Evolutionary conservation across 2,797 vertebrate genomes (phyloP), one percentile per base, ranked within the genome.

Genomic region (Coendou prehensilis): DNA sequence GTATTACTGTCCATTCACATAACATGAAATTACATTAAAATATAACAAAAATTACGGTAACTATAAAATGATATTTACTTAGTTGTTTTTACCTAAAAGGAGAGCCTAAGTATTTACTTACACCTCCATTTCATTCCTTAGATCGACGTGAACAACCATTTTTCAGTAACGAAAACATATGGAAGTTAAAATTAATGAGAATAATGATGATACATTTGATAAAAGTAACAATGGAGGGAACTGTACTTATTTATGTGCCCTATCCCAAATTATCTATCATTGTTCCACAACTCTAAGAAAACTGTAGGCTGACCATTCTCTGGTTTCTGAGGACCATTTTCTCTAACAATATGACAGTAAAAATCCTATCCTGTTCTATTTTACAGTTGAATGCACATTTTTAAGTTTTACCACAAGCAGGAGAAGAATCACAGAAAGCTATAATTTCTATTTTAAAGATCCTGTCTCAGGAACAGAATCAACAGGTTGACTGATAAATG

Each of bases 1-100:
- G 4, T 57, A 85, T 54, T 86, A 81, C 23, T 96, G 92, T 41
- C 15, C 26, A 83, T 79, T 91, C 17, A 33, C 69, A 71, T 83
- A 50, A 37, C 17, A 81, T 89, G 33, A 91, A 93, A 97, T 85
- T 93, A 79, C 22, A 79, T 30, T 41, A 91, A 94, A 93, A 84
- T 82, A 61, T 56, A 45, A 87, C 64, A 50, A 82, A 94, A 71
- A 63, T 71, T 52, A 94, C 11, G 78, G 56, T 59, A 57, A 41
- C 5, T 18, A 95, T 71, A 81, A 87, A 92, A 96, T 14, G 64
- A 57, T 87, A 87, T 61, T 80, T 93, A 69, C 37, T 93, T 89
- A 73, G 8, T 78, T 81, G 26, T 67, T 50, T 56, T 87, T 87
- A 64, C 33, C 37, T 75, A 79, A 80, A 57, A 17, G 57, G 22